Percentiles rank a stretch among this genome's conserved stretches.
These are phyloP conservation scores for Enhydra lutris DNA, from an alignment of 2,113 vertebrate species.

Conservation along the genomic window DNA sequence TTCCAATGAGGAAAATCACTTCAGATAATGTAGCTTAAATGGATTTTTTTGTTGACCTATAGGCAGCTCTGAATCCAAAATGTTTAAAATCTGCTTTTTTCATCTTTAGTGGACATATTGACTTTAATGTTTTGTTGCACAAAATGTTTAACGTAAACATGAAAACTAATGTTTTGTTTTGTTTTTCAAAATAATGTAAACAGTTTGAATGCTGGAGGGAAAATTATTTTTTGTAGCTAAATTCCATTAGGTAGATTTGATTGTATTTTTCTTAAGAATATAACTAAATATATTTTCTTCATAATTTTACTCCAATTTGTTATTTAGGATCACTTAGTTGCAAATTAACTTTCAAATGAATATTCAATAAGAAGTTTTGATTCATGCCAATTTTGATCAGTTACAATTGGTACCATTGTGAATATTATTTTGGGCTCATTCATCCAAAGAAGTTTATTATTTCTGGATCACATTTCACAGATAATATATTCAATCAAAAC, in stretches of 20 bases:
- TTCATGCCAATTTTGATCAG: not conserved
- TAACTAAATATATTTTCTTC: not conserved
- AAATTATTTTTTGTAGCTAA: not conserved
- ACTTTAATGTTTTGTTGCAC: not conserved
- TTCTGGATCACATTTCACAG: not conserved
- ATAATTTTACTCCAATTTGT: not conserved
- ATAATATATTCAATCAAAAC: not conserved
- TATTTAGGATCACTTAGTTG: not conserved
- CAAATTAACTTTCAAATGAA: not conserved
- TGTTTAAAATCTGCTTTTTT: not conserved
- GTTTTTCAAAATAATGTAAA: not conserved
- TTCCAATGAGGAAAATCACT: not conserved
- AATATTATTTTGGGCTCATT: not conserved
- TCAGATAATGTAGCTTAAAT: not conserved
- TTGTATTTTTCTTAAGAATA: not conserved
- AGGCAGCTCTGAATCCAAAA: not conserved
- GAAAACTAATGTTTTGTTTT: not conserved
- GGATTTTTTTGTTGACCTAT: not conserved
- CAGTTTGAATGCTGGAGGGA: not conserved
- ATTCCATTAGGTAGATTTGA: not conserved
- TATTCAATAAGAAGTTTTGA: not conserved
- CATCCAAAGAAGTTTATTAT: not conserved
- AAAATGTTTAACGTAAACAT: not conserved
- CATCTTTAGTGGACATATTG: not conserved
- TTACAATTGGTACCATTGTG: not conserved